Conservation (phyloP, 2,888 invertebrate genomes). For the Drosophila cognata region DNA sequence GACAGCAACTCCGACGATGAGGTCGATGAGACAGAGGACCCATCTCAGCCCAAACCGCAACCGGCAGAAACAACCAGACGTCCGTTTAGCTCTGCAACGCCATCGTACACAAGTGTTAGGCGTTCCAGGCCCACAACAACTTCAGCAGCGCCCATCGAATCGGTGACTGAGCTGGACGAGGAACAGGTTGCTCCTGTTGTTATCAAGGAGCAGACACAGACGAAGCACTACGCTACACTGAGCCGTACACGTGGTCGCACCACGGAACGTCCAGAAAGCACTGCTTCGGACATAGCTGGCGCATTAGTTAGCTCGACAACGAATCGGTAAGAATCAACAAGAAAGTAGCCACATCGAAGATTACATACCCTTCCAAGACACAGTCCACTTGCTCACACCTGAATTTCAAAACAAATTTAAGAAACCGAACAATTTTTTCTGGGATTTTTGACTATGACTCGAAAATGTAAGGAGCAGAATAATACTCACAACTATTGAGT, state of each 20-base stretch:
- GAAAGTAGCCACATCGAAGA: background rate
- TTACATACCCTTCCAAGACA: background rate
- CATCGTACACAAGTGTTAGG: constrained; percentile 90
- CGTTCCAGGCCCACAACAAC: constrained; percentile 87
- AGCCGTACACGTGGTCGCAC: constrained; percentile 73
- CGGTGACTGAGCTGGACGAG: constrained; percentile 13
- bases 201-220: constrained; percentile 37
- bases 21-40: constrained; percentile 29
- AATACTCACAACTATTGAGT: background rate
- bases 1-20: constrained; percentile 25
- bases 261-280: constrained; percentile 44
- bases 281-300: constrained; percentile 39
- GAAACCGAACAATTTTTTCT: background rate
- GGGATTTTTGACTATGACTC: background rate
- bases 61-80: constrained; percentile 55
- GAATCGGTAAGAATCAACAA: constrained; percentile 62
- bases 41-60: constrained; percentile 16
- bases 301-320: constrained; percentile 58
- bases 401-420: background rate
- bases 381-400: background rate
- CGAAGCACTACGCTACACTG: constrained; percentile 75
- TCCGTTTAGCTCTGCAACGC: constrained; percentile 81
- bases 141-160: constrained; percentile 15
- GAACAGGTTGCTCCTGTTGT: constrained; percentile 1
- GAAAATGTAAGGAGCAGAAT: background rate